Conservation (phyloP, 2,888 invertebrate genomes). For the Ochropacha duplaris region DNA sequence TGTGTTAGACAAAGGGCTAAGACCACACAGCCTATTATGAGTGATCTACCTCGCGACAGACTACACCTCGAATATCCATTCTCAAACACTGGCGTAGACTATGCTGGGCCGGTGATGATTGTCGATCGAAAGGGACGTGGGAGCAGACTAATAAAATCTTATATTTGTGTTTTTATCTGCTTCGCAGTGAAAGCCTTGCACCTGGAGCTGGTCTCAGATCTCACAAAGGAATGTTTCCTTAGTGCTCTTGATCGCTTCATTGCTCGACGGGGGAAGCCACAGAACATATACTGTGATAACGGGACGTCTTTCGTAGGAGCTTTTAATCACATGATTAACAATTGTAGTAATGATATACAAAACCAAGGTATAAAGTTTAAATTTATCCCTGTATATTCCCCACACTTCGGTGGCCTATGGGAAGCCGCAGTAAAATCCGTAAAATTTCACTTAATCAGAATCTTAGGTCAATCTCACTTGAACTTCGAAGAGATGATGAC, state of each 20-base stretch:
- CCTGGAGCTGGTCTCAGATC: conserved; percentile 1
- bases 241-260: not conserved
- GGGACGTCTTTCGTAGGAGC: conserved; percentile 2
- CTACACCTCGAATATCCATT: too few species aligned
- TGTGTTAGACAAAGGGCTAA: too few species aligned
- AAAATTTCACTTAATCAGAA: conserved; percentile 15
- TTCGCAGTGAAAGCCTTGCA: conserved; percentile 7
- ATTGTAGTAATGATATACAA: conserved; percentile 2
- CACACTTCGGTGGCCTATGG: conserved; percentile 18
- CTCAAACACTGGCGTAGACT: conserved; percentile 14
- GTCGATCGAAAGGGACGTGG: conserved; percentile 14
- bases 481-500: conserved; percentile 22
- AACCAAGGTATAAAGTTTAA: conserved; percentile 11
- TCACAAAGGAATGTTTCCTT: not conserved
- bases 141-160: conserved; percentile 13
- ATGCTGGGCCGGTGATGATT: conserved; percentile 19
- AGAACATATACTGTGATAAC: conserved; percentile 1
- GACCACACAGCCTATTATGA: too few species aligned
- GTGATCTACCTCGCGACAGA: too few species aligned
- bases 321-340: not conserved
- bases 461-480: conserved; percentile 10
- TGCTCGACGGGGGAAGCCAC: not conserved
- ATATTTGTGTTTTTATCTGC: conserved; percentile 14
- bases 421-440: conserved; percentile 18
- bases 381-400: conserved; percentile 14